These are phyloP conservation scores for Heliothis virescens DNA, from an alignment of 1,140 invertebrate genomes.

Conservation along the genomic window DNA sequence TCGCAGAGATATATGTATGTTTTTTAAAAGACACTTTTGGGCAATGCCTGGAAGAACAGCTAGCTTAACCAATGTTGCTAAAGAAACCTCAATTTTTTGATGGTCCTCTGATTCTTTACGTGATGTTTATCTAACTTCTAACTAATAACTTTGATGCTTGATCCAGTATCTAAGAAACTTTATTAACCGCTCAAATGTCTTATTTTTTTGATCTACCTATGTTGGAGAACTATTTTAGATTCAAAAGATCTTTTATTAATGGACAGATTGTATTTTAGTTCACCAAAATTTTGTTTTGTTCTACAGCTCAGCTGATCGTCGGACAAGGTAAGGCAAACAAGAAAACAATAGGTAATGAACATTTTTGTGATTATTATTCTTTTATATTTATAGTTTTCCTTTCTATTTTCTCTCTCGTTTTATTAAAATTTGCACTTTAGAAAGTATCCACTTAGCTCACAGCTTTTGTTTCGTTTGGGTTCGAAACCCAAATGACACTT, in stretches of 20 bases:
- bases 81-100: too few relatives aligned
- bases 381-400: constrained; percentile 14
- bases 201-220: too few relatives aligned
- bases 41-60: too few relatives aligned
- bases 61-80: too few relatives aligned
- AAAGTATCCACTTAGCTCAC: background rate
- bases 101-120: too few relatives aligned
- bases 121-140: too few relatives aligned
- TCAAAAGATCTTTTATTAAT: background rate
- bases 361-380: constrained; percentile 48
- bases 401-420: background rate
- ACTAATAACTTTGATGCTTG: too few relatives aligned
- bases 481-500: background rate
- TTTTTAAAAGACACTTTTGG: too few relatives aligned
- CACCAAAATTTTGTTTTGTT: constrained; percentile 66
- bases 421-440: background rate
- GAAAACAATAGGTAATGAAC: constrained; percentile 48
- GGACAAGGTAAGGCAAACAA: constrained; percentile 89
- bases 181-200: too few relatives aligned
- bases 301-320: constrained; percentile 95
- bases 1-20: too few relatives aligned
- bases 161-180: too few relatives aligned
- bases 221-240: background rate
- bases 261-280: constrained; percentile 1
- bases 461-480: background rate